These are phyloP conservation scores for Cephus rjabovi DNA, from an alignment of 2,888 invertebrate genomes.

Conservation along the genomic window DNA sequence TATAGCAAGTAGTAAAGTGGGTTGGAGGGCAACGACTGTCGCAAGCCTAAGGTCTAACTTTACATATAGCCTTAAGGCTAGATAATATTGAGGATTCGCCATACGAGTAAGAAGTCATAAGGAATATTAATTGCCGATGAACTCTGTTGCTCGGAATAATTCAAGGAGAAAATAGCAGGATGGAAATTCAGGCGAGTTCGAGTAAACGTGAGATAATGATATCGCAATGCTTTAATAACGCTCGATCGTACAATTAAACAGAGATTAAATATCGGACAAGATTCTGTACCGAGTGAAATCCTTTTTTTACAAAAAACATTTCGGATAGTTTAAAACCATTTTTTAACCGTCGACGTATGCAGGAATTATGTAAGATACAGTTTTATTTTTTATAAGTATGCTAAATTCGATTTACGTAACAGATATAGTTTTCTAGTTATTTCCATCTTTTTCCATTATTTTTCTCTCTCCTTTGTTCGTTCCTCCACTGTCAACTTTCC, in stretches of 20 bases:
- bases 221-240: background rate
- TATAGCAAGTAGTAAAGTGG: conserved; percentile 12
- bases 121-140: background rate
- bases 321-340: background rate
- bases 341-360: background rate
- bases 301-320: background rate
- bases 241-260: background rate
- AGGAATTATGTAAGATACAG: background rate
- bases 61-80: background rate
- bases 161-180: background rate
- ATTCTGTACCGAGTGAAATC: background rate
- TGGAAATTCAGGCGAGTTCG: background rate
- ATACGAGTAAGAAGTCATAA: background rate
- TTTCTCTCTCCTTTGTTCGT: background rate
- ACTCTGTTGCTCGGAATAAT: background rate
- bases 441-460: background rate
- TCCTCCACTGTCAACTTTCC: background rate
- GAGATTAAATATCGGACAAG: background rate
- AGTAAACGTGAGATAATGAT: background rate
- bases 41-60: conserved; percentile 7
- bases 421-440: background rate
- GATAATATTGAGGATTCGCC: background rate
- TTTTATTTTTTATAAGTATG: background rate
- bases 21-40: conserved; percentile 19
- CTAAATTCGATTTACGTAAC: background rate